Evolutionary conservation across 1,140 invertebrate genomes (phyloP).

Genomic region (Cydia amplana): DNA sequence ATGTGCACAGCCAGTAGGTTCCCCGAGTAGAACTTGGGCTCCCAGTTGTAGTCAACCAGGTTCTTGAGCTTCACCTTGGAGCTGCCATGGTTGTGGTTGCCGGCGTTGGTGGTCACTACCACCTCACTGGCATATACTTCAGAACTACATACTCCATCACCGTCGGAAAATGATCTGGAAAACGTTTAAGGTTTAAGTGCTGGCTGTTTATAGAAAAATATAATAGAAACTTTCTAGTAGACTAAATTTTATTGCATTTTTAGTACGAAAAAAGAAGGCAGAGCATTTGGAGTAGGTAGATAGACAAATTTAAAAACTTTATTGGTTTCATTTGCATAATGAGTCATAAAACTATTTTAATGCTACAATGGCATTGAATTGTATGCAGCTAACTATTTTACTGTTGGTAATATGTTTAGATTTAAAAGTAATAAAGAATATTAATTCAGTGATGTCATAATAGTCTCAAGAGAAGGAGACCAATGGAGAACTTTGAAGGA

Average conservation of each 20-base stretch:
- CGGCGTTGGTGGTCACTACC: constrained; percentile 84
- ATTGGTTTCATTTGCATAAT: too few relatives aligned
- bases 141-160: constrained; percentile 85
- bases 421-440: not conserved
- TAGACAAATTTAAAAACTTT: not conserved
- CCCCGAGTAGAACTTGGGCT: constrained; percentile 90
- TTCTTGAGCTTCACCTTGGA: constrained; percentile 95
- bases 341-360: too few relatives aligned
- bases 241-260: too few relatives aligned
- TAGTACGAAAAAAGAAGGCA: not conserved
- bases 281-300: not conserved
- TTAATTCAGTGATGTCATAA: not conserved
- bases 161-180: constrained; percentile 84
- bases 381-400: not conserved
- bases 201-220: not conserved
- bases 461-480: not conserved
- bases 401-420: not conserved
- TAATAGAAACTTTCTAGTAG: too few relatives aligned
- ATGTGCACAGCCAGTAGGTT: constrained; percentile 94
- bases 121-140: constrained; percentile 86
- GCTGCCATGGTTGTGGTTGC: constrained; percentile 86
- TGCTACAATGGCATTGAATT: not conserved
- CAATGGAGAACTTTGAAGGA: not conserved
- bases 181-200: constrained; percentile 15
- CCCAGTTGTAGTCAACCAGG: constrained; percentile 96